A percentile compares a stretch with the other conserved stretches of the same genome.
phyloP scores from a whole-genome alignment of 2,113 vertebrate genomes.

The Puffinus mauretanicus region DNA sequence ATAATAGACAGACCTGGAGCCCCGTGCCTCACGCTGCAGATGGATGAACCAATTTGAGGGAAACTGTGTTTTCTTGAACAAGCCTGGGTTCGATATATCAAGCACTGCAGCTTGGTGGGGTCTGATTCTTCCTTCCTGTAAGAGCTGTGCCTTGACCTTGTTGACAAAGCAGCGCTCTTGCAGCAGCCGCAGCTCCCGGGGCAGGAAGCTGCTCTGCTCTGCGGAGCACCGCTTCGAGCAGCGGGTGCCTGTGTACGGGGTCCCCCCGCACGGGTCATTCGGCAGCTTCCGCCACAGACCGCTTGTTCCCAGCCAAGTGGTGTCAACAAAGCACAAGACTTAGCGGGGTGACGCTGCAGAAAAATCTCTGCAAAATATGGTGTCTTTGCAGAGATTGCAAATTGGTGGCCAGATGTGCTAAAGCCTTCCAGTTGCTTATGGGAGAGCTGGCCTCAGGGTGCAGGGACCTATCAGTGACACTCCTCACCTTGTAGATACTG shows the following conservation, averaged over 20 bases:
- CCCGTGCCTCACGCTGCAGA: fast-evolving
- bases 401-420: neutral
- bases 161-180: neutral
- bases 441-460: neutral
- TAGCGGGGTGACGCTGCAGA: fast-evolving
- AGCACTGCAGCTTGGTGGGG: neutral
- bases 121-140: neutral
- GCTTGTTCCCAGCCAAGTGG: neutral
- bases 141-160: neutral
- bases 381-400: neutral
- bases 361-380: neutral
- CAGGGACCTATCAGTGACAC: neutral
- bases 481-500: neutral
- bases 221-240: fast-evolving
- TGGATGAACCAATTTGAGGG: neutral
- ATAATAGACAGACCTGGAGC: neutral
- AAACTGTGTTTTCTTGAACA: neutral
- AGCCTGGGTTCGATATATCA: neutral
- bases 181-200: neutral
- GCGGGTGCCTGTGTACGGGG: fast-evolving
- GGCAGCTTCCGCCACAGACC: neutral
- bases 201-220: neutral
- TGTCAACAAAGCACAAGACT: neutral
- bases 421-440: neutral
- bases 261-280: fast-evolving